These are phyloP conservation scores for Labeo rohita DNA, from an alignment of 2,113 vertebrate genomes.

Conservation along the genomic window DNA sequence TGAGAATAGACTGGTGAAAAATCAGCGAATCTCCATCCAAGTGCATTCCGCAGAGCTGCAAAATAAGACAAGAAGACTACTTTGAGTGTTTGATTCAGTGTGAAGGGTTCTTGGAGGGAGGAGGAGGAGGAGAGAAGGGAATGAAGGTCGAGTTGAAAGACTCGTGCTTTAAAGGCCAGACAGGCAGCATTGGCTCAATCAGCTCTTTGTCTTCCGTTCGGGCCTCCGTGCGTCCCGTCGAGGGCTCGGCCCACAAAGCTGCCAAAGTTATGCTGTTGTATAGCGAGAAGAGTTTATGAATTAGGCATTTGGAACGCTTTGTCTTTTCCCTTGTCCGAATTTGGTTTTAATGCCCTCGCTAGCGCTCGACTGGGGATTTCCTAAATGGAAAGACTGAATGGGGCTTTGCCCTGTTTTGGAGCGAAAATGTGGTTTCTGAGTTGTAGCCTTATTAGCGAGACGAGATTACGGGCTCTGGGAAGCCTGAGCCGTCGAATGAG, in stretches of 20 bases:
- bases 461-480: background rate
- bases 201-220: conserved; percentile 73
- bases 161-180: conserved; percentile 43
- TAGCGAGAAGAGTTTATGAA: conserved; percentile 69
- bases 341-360: conserved; percentile 54
- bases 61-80: conserved; percentile 29
- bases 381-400: conserved; percentile 60
- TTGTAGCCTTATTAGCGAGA: conserved; percentile 26
- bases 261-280: conserved; percentile 73
- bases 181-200: conserved; percentile 70
- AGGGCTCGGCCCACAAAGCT: conserved; percentile 72
- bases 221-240: conserved; percentile 66
- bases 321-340: conserved; percentile 34
- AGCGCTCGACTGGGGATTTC: conserved; percentile 57
- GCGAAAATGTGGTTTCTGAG: conserved; percentile 20
- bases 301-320: conserved; percentile 69
- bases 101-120: conserved; percentile 53
- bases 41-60: background rate
- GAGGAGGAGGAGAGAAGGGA: conserved; percentile 56
- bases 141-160: conserved; percentile 70
- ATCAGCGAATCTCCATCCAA: conserved; percentile 30
- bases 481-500: background rate
- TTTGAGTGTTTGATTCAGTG: conserved; percentile 23
- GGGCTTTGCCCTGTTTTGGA: background rate
- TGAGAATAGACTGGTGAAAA: conserved; percentile 35